Conservation (phyloP, 2,797 vertebrate genomes). For the Acrocephalus scirpaceus region DNA sequence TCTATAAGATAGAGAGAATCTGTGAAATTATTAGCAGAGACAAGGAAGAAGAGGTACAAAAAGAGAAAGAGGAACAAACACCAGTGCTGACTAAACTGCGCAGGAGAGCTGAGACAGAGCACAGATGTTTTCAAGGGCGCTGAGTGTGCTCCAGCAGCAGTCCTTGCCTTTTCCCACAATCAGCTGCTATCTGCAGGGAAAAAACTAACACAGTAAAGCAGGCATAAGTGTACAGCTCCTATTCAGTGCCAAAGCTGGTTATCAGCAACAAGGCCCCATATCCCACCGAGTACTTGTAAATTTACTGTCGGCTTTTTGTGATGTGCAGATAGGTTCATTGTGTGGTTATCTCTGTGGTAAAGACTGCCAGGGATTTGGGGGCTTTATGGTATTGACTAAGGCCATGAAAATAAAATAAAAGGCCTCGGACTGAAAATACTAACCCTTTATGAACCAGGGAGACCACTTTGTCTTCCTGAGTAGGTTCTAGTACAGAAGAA, state of each 20-base stretch:
- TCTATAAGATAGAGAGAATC: not conserved
- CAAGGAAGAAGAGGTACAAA: not conserved
- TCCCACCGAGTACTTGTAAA: not conserved
- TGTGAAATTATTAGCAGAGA: not conserved
- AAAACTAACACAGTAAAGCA: not conserved
- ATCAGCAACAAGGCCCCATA: not conserved
- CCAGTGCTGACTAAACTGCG: not conserved
- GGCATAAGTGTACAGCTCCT: not conserved
- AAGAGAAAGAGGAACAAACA: not conserved
- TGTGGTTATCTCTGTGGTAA: not conserved
- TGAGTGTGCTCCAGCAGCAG: not conserved
- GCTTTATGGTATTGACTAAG: not conserved
- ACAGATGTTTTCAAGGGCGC: not conserved
- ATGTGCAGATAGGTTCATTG: constrained; percentile 9
- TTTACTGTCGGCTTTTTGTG: not conserved
- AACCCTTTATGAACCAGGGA: not conserved
- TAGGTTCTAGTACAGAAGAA: not conserved
- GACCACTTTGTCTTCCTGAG: not conserved
- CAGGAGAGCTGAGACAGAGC: not conserved
- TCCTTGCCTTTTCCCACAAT: not conserved
- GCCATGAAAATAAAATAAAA: constrained; percentile 2
- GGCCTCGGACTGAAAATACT: not conserved
- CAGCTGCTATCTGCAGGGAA: constrained; percentile 3
- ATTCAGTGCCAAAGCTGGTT: not conserved
- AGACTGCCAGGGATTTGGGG: not conserved